Evolutionary conservation across 2,113 vertebrate genomes (phyloP).

Genomic region (Empidonax alnorum): DNA sequence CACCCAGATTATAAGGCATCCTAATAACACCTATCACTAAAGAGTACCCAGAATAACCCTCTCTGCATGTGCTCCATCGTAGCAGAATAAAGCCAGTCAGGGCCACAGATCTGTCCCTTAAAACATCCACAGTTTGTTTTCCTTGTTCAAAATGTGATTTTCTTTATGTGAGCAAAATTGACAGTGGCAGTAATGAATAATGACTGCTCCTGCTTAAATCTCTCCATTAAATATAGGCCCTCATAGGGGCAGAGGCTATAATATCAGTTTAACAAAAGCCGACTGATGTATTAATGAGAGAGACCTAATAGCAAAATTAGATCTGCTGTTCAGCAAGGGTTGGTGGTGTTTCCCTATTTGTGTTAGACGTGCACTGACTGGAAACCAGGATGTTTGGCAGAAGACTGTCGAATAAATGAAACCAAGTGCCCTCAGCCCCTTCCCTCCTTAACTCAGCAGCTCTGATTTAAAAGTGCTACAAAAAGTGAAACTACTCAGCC

Average conservation of each 20-base stretch:
- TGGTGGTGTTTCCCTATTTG: neutral
- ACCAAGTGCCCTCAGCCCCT: neutral
- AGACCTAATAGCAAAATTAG: conserved; percentile 10
- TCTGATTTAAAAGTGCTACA: neutral
- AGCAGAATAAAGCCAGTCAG: neutral
- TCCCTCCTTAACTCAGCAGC: neutral
- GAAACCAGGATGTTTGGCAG: neutral
- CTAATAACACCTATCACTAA: accelerated
- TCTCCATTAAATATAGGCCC: neutral
- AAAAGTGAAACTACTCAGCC: neutral
- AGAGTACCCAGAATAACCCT: accelerated
- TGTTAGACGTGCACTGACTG: neutral
- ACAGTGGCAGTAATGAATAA: neutral
- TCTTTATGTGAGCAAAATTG: neutral
- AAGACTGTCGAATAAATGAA: neutral
- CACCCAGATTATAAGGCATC: neutral
- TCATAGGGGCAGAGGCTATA: neutral
- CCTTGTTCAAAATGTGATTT: neutral
- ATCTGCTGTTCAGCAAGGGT: neutral
- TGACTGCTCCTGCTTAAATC: neutral
- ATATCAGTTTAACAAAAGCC: neutral
- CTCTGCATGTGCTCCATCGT: neutral
- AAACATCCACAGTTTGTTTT: neutral
- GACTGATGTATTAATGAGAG: neutral
- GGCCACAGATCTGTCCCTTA: neutral